Evolutionary conservation across 2,113 vertebrate genomes (phyloP), one percentile per base, ranked within the genome.

Genomic region (Irena cyanogastra): DNA sequence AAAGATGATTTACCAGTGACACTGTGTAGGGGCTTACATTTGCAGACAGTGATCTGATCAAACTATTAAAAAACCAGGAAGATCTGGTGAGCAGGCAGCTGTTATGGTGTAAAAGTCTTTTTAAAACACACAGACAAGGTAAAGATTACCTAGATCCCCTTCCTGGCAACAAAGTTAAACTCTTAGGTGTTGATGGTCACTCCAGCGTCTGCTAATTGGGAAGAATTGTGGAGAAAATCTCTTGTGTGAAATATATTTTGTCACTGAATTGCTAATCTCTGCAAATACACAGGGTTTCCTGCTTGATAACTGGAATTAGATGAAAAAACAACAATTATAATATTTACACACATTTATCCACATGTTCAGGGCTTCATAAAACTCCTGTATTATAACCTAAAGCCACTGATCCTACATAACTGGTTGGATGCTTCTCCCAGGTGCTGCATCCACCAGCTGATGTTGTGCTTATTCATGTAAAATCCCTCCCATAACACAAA

Each of bases 171-270:
- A 79, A 47, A 76, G 41, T 13, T 26, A 53, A 82, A 37, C 12
- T 50, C 13, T 27, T 27, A 65, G 42, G 21, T 54, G 42, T 50
- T 74, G 42, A 52, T 11, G 8, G 20, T 21, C 39, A 52, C 20
- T 2, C 0, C 27, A 52, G 24, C 0, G 0, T 50, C 79, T 65
- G 28, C 66, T 79, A 24, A 44, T 39, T 47, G 22, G 27, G 42
- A 78, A 83, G 47, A 86, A 89, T 28, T 0, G 1, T 3, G 3
- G 44, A 77, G 39, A 83, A 91, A 77, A 83, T 56, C 52, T 61
- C 49, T 0, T 16, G 30, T 16, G 28, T 41, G 37, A 52, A 53
- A 19, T 5, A 83, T 0, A 0, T 19, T 87, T 92, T 66, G 19
- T 39, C 28, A 56, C 24, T 9, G 45, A 94, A 35, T 18, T 69